These are phyloP conservation scores for Alitta virens DNA, from an alignment of 2,888 invertebrate species.

Conservation along the genomic window DNA sequence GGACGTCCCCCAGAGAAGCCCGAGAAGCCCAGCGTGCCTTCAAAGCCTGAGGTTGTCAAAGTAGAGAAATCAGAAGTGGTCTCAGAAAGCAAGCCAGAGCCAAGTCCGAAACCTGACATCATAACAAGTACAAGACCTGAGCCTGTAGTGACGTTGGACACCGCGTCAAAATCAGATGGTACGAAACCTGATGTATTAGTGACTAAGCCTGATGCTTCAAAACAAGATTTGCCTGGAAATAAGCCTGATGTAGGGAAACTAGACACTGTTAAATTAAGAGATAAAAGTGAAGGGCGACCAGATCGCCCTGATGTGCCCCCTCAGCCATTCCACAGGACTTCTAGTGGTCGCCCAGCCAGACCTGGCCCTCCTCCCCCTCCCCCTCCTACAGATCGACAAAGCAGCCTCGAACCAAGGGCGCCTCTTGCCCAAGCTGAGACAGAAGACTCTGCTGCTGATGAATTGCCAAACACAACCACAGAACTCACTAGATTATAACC, in stretches of 20 bases:
- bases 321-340: background rate
- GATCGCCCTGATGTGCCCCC: background rate
- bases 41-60: background rate
- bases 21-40: conserved; percentile 9
- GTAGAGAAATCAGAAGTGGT: background rate
- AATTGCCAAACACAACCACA: too few species aligned
- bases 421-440: conserved; percentile 5
- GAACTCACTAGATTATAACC: too few species aligned
- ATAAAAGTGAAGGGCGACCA: background rate
- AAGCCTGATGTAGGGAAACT: too few species aligned
- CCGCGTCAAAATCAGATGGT: too few species aligned
- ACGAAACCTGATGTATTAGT: too few species aligned
- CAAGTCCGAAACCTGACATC: too few species aligned
- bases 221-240: too few species aligned
- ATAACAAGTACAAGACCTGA: too few species aligned
- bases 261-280: too few species aligned
- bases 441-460: background rate
- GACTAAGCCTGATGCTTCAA: too few species aligned
- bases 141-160: too few species aligned
- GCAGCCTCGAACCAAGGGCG: background rate
- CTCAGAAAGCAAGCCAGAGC: too few species aligned
- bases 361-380: conserved; percentile 13
- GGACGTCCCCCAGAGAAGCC: conserved; percentile 12
- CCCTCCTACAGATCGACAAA: conserved; percentile 6
- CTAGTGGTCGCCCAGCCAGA: conserved; percentile 5